Evolutionary conservation across 92 coral and sea anemone genomes (phyloP), one percentile per base, ranked within the genome.

Genomic region (Phymanthus crucifer): DNA sequence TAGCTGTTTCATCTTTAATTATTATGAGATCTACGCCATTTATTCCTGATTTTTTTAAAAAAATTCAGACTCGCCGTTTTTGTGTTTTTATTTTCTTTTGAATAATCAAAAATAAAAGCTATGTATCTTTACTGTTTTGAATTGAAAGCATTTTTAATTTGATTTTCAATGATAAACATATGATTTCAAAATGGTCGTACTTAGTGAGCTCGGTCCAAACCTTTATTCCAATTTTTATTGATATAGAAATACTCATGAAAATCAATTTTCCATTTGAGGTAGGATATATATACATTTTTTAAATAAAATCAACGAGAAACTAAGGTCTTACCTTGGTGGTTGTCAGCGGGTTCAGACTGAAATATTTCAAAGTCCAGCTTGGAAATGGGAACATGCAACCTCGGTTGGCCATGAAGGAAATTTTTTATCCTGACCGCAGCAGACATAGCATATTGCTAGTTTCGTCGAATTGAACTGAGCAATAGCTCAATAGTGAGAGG

Each of bases 281-380:
- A 1, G 14, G 32, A 75, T 56, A 52, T 32, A 34, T 16, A 46
- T n/a, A 27, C 66, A 29, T 46, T 21, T 61, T 61, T 54, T 6
- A 0, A 29, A 61, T 54, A 24, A 76, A 76, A 19, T 34, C 21
- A 13, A 24, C 66, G 14, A 29, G 31, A 14, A 54, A 18, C 13
- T n/a, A n/a, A 43, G 0, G 14, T 43, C 72, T 35, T 64, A 77
- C 81, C 81, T 32, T 71, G 26, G 45, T 12, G 4, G 47, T 45
- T 36, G 78, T 32, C 6, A 43, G 32, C 27, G 40, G 67, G 47
- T 77, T 61, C 32, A 77, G 31, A 38, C 40, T 77, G 72, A 77
- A 77, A 40, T 77, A 77, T 77, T 77, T 77, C 34, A 77, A 19
- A 3, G 81, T 77, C 81, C 81, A 77, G 72, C 38, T 77, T 64